Evolutionary conservation across 2,888 invertebrate genomes (phyloP).

Genomic region (Colostygia pectinataria): DNA sequence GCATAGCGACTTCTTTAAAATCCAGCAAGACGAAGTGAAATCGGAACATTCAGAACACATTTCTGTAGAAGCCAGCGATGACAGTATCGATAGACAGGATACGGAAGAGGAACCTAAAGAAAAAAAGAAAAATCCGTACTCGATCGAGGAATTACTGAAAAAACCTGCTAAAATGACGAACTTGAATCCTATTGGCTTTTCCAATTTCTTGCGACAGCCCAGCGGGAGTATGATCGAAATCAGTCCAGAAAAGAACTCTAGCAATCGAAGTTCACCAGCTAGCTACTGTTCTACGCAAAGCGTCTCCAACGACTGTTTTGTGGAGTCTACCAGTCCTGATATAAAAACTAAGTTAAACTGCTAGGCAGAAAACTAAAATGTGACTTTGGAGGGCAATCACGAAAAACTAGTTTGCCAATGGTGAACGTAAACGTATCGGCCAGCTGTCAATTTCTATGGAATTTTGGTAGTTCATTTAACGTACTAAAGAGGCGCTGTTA

Average conservation of each 20-base stretch:
- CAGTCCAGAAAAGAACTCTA: conserved; percentile 54
- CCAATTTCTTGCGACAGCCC: conserved; percentile 80
- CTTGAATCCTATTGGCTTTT: conserved; percentile 61
- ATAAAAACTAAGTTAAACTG: conserved; percentile 71
- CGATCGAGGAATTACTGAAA: conserved; percentile 93
- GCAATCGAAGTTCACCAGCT: conserved; percentile 73
- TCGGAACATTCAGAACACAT: conserved; percentile 74
- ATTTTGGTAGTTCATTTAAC: no score
- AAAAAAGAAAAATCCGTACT: conserved; percentile 91
- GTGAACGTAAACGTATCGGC: no score
- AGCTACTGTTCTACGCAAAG: conserved; percentile 75
- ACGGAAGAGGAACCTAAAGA: conserved; percentile 70
- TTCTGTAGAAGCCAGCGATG: conserved; percentile 83
- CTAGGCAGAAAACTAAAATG: no score
- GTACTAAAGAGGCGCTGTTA: no score
- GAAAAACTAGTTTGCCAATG: no score
- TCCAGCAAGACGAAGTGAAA: conserved; percentile 69
- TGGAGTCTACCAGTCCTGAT: conserved; percentile 65
- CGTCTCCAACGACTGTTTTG: conserved; percentile 69
- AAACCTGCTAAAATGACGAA: conserved; percentile 87
- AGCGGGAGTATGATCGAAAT: conserved; percentile 83
- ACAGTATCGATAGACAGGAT: conserved; percentile 82
- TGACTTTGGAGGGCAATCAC: no score
- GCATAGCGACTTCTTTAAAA: conserved; percentile 66
- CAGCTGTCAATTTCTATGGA: no score